These are phyloP conservation scores for Tolypeutes matacus DNA, from an alignment of 2,797 vertebrate genomes.

Conservation along the genomic window DNA sequence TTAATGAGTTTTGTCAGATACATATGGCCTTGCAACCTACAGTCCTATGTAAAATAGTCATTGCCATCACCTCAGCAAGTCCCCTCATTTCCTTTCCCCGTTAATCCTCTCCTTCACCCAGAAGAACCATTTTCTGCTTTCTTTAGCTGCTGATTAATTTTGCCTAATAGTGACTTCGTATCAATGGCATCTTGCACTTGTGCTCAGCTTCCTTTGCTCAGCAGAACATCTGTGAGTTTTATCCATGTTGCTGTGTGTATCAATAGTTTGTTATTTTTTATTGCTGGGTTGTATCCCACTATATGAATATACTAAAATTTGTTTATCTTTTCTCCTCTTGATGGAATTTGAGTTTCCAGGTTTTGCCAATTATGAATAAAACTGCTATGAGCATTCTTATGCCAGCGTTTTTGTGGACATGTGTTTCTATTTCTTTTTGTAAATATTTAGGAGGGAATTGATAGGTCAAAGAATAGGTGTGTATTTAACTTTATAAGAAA, in stretches of 20 bases:
- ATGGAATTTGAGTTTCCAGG: constrained; percentile 33
- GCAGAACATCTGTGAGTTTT: not conserved
- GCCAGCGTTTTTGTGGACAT: not conserved
- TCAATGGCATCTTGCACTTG: not conserved
- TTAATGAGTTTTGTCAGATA: constrained; percentile 13
- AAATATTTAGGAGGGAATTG: not conserved
- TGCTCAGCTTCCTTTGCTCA: not conserved
- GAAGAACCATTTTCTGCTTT: not conserved
- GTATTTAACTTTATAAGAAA: constrained; percentile 21
- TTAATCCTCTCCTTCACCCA: not conserved
- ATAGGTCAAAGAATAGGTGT: not conserved
- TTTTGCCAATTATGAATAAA: not conserved
- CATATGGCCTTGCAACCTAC: not conserved
- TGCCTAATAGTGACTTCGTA: not conserved
- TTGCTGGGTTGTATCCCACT: not conserved
- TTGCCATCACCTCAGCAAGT: not conserved
- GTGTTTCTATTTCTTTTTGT: not conserved
- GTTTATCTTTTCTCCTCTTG: not conserved
- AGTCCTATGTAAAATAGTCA: not conserved
- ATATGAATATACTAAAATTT: not conserved
- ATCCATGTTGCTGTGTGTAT: not conserved
- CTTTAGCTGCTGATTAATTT: not conserved
- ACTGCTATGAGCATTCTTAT: not conserved
- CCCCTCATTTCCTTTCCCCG: not conserved
- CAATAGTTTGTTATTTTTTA: not conserved